These are phyloP conservation scores for Linnaemya tessellans DNA, from an alignment of 2,888 invertebrate genomes.

Conservation along the genomic window DNA sequence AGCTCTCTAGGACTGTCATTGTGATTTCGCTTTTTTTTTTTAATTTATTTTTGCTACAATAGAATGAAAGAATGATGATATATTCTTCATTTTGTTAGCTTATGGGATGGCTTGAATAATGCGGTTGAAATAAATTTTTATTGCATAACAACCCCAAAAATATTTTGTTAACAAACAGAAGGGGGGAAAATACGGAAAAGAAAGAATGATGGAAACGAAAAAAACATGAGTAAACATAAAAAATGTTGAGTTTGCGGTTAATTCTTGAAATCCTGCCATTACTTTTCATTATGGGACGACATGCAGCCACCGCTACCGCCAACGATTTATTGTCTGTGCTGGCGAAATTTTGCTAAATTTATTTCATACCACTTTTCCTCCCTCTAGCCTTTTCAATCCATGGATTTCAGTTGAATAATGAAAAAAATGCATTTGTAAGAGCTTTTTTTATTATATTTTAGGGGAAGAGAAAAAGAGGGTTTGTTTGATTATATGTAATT, in stretches of 20 bases:
- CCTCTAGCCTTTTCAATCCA: background rate
- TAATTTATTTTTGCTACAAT: constrained; percentile 9
- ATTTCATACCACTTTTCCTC: background rate
- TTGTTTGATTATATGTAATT: background rate
- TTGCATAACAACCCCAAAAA: constrained; percentile 59
- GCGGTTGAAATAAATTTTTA: constrained; percentile 49
- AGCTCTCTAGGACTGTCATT: constrained; percentile 10
- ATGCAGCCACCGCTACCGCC: constrained; percentile 1
- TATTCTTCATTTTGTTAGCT: background rate
- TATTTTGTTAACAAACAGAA: constrained; percentile 24
- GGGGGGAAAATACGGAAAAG: constrained; percentile 1
- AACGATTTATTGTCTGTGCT: constrained; percentile 13
- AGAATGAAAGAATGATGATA: background rate
- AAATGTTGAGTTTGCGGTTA: constrained; percentile 62
- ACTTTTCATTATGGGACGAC: constrained; percentile 51
- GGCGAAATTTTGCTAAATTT: constrained; percentile 18
- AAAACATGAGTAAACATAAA: constrained; percentile 12
- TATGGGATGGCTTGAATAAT: constrained; percentile 21
- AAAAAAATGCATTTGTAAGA: constrained; percentile 16
- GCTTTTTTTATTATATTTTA: background rate
- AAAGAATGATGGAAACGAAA: constrained; percentile 3
- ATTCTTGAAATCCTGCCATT: constrained; percentile 60
- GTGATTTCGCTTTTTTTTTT: background rate
- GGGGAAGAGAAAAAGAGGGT: background rate
- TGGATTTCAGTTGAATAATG: background rate